Evolutionary conservation across 1,140 invertebrate species (phyloP).

Genomic region (Gonatopus flavifemur): DNA sequence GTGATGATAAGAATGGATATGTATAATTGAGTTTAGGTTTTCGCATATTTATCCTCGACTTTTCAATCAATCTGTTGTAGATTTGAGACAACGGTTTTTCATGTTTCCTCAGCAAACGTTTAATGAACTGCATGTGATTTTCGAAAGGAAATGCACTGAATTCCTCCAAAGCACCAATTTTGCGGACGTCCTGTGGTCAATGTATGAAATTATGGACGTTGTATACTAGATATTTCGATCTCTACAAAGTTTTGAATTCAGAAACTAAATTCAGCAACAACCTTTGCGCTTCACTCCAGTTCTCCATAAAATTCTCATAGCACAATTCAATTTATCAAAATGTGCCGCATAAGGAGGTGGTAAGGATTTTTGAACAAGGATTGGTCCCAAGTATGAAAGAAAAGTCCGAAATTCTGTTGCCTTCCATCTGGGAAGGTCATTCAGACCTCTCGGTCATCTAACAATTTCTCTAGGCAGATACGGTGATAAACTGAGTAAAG

Average conservation of each 20-base stretch:
- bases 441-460: slow-evolving; percentile 11
- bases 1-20: too few relatives aligned
- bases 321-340: slow-evolving; percentile 37
- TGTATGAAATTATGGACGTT: slow-evolving; percentile 15
- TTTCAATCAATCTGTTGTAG: too few relatives aligned
- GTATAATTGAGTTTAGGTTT: too few relatives aligned
- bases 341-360: slow-evolving; percentile 20
- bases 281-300: slow-evolving; percentile 2
- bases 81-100: too few relatives aligned
- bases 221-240: not conserved
- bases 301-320: slow-evolving; percentile 34
- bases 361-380: slow-evolving; percentile 34
- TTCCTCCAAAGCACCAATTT: slow-evolving; percentile 8
- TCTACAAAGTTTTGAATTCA: slow-evolving; percentile 1
- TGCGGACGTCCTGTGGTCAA: slow-evolving; percentile 1
- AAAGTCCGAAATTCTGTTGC: slow-evolving; percentile 43
- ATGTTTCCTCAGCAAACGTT: too few relatives aligned
- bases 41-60: too few relatives aligned
- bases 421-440: slow-evolving; percentile 24
- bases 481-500: slow-evolving; percentile 14
- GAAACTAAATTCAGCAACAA: slow-evolving; percentile 10
- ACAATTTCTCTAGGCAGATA: slow-evolving; percentile 33
- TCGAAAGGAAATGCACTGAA: too few relatives aligned
- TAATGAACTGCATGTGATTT: too few relatives aligned
- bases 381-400: slow-evolving; percentile 46